Percentiles rank a stretch among this genome's conserved stretches.
These are phyloP conservation scores for Tinamus major DNA, from an alignment of 2,797 vertebrate species.

Conservation along the genomic window DNA sequence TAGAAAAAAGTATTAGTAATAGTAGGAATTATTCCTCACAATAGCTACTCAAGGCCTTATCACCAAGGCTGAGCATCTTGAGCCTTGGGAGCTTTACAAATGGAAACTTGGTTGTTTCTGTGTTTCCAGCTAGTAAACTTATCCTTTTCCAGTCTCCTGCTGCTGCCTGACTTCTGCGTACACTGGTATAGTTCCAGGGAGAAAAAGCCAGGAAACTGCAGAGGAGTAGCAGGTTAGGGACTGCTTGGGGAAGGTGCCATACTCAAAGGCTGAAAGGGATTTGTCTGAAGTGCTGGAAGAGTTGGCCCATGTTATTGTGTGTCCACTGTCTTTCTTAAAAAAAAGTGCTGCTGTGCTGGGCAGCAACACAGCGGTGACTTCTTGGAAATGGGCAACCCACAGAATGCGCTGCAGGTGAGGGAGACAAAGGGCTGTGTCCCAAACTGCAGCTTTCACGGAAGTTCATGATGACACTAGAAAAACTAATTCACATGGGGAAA, in stretches of 20 bases:
- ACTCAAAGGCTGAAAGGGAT: neutral
- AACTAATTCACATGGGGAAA: neutral
- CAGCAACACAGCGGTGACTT: too few species aligned
- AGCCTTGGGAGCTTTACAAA: too few species aligned
- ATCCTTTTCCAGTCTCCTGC: neutral
- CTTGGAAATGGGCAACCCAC: too few species aligned
- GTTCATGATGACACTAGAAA: neutral
- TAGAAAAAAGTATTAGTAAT: neutral
- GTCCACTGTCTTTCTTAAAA: neutral
- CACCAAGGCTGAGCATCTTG: too few species aligned
- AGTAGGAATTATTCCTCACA: neutral
- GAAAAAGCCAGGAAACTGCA: neutral
- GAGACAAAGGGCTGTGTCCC: neutral
- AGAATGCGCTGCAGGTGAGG: too few species aligned
- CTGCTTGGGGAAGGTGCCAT: neutral
- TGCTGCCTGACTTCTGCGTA: neutral
- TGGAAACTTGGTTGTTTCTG: neutral
- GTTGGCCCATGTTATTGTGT: neutral
- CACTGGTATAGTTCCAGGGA: neutral
- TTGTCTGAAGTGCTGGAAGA: neutral
- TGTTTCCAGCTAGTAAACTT: neutral
- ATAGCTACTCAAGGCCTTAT: too few species aligned
- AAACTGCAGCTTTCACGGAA: neutral
- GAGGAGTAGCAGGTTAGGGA: neutral
- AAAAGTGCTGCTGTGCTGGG: neutral